Percentiles rank a stretch among this genome's conserved stretches.
phyloP scores from a whole-genome alignment of 2,888 invertebrate species.

The Polia nebulosa region DNA sequence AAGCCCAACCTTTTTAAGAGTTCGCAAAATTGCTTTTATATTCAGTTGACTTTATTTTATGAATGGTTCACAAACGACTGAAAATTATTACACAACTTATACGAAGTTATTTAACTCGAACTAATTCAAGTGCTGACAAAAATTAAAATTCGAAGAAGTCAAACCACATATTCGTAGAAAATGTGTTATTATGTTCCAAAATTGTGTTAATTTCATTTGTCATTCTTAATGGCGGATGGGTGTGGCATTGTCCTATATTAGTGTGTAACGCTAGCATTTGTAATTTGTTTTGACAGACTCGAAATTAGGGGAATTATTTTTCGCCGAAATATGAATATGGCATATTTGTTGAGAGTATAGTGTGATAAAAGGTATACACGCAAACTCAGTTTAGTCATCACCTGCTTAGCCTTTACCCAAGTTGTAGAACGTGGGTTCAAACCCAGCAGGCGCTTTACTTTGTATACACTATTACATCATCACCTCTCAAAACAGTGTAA shows the following conservation, averaged over 20 bases:
- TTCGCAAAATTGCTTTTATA: background rate
- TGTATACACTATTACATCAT: too few species aligned
- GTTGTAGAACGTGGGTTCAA: too few species aligned
- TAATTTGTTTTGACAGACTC: constrained; percentile 53
- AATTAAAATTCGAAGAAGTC: constrained; percentile 21
- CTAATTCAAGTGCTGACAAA: constrained; percentile 1
- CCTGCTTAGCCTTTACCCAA: too few species aligned
- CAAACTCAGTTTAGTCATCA: too few species aligned
- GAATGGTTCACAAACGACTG: too few species aligned
- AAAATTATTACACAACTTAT: background rate
- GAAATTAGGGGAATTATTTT: constrained; percentile 51
- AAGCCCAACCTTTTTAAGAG: background rate
- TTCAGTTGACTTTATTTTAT: background rate
- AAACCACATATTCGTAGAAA: constrained; percentile 27
- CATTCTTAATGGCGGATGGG: constrained; percentile 53
- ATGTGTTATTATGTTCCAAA: constrained; percentile 27
- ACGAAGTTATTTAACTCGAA: background rate
- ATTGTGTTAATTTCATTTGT: constrained; percentile 58
- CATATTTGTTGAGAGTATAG: background rate
- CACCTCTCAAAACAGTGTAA: too few species aligned
- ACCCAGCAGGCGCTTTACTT: too few species aligned
- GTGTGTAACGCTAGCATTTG: constrained; percentile 27
- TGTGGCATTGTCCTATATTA: constrained; percentile 48
- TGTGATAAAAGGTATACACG: too few species aligned
- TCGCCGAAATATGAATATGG: constrained; percentile 18